phyloP scores from a whole-genome alignment of 30 jellyfish, hydroid and myxozoan species.

The Calvadosia cruxmelitensis region DNA sequence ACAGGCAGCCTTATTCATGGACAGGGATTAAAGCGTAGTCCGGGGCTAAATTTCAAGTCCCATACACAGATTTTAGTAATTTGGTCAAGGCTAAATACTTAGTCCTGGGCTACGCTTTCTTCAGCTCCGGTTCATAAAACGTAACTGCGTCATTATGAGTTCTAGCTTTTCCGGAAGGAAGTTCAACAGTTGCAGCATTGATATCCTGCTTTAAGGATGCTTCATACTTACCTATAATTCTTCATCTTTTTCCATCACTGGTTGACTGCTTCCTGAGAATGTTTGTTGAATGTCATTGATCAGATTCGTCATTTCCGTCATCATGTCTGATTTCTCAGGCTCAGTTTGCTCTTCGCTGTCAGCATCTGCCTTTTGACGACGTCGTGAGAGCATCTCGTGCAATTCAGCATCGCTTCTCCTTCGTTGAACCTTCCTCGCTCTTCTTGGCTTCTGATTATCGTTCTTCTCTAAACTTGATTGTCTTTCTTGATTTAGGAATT shows the following conservation, averaged over 20 bases:
- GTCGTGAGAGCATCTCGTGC: conserved; percentile 66
- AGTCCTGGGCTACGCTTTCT: too few relatives aligned
- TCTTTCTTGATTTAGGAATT: conserved; percentile 47
- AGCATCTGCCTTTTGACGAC: conserved; percentile 73
- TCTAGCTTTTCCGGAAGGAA: too few relatives aligned
- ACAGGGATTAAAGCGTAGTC: too few relatives aligned
- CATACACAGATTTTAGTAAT: too few relatives aligned
- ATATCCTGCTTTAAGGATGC: too few relatives aligned
- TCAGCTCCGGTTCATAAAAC: too few relatives aligned
- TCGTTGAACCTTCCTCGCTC: conserved; percentile 75
- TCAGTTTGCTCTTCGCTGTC: conserved; percentile 28
- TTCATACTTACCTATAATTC: neutral
- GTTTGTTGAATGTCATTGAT: conserved; percentile 36
- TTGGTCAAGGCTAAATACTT: too few relatives aligned
- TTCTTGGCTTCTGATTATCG: conserved; percentile 13
- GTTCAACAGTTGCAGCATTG: too few relatives aligned
- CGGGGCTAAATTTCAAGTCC: too few relatives aligned
- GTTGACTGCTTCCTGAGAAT: conserved; percentile 16
- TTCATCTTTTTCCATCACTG: conserved; percentile 18
- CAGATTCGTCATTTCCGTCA: conserved; percentile 41
- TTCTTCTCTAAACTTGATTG: conserved; percentile 25
- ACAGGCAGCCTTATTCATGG: too few relatives aligned
- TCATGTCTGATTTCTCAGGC: conserved; percentile 20
- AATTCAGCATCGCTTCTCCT: conserved; percentile 80
- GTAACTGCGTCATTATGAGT: too few relatives aligned